Evolutionary conservation across 2,113 vertebrate genomes (phyloP).

Genomic region (Pseudorectes ferrugineus): DNA sequence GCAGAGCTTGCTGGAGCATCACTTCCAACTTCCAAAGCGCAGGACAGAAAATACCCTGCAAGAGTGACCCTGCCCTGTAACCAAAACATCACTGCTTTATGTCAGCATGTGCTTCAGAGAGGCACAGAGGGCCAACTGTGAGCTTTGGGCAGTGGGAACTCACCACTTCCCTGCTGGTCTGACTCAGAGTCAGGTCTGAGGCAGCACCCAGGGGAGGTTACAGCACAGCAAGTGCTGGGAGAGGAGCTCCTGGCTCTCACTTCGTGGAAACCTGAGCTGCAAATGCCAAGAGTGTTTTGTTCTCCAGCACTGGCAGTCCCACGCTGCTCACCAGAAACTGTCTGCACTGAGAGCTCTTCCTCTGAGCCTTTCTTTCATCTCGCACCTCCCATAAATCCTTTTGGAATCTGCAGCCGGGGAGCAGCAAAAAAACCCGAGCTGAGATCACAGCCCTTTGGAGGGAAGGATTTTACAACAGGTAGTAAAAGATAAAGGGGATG

Average conservation of each 20-base stretch:
- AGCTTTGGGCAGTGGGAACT: background rate
- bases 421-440: background rate
- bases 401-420: background rate
- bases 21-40: background rate
- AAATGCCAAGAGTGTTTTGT: background rate
- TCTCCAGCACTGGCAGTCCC: background rate
- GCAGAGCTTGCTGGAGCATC: background rate
- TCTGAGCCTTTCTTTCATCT: background rate
- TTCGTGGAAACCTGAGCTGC: background rate
- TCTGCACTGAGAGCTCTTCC: background rate
- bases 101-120: background rate
- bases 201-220: fast-evolving
- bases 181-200: background rate
- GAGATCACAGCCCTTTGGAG: background rate
- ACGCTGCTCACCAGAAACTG: background rate
- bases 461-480: background rate
- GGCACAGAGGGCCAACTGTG: background rate
- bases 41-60: background rate
- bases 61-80: background rate
- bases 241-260: fast-evolving
- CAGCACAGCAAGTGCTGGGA: background rate
- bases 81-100: fast-evolving
- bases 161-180: background rate
- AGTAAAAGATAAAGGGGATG: background rate
- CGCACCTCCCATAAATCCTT: background rate